Evolutionary conservation across 1,140 invertebrate genomes (phyloP).

Genomic region (Phenacoccus solenopsis): DNA sequence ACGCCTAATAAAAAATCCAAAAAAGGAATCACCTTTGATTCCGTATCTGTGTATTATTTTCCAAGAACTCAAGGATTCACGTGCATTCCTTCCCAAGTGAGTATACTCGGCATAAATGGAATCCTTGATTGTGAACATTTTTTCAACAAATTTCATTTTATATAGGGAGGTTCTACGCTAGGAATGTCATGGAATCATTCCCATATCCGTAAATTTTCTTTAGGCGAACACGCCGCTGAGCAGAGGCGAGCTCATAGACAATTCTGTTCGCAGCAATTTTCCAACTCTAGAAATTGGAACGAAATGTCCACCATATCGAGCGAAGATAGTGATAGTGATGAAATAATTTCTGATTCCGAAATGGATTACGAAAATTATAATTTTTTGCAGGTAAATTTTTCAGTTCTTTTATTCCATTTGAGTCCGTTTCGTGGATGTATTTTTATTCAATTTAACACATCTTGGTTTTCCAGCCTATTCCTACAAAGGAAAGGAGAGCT

Average conservation of each 20-base stretch:
- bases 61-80: constrained; percentile 91
- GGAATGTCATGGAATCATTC: constrained; percentile 86
- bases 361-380: constrained; percentile 85
- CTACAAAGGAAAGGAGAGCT: constrained; percentile 75
- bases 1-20: not conserved
- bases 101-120: constrained; percentile 9
- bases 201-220: constrained; percentile 57
- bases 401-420: not conserved
- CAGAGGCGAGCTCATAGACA: constrained; percentile 72
- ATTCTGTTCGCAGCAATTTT: constrained; percentile 61
- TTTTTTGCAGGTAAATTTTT: constrained; percentile 47
- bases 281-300: constrained; percentile 38
- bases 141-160: constrained; percentile 11
- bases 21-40: constrained; percentile 72
- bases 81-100: constrained; percentile 83
- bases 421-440: not conserved
- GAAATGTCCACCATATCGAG: constrained; percentile 30
- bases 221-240: constrained; percentile 74
- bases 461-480: constrained; percentile 57
- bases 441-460: not conserved
- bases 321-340: constrained; percentile 32
- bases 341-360: constrained; percentile 45
- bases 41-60: constrained; percentile 92
- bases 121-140: too few species aligned
- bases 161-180: constrained; percentile 77